Evolutionary conservation across 1,140 invertebrate species (phyloP).

Genomic region (Tyrophagus putrescentiae): DNA sequence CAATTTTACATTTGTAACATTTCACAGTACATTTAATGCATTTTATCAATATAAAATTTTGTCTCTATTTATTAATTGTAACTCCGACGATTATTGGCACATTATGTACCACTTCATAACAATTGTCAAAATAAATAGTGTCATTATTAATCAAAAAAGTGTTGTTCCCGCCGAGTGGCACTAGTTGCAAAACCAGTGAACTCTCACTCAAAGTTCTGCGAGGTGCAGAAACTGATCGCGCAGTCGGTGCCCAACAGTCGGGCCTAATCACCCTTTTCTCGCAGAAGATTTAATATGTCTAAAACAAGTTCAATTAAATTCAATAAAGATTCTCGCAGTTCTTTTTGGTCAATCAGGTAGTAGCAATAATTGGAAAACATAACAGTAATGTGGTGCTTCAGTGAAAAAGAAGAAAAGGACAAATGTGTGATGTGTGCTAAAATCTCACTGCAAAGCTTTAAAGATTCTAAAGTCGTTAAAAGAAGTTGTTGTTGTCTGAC

Average conservation of each 20-base stretch:
- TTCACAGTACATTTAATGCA: too few species aligned
- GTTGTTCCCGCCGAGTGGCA: too few species aligned
- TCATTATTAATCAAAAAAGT: too few species aligned
- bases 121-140: too few species aligned
- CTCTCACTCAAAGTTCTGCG: slow-evolving; percentile 46
- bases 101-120: too few species aligned
- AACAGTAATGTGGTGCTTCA: background rate
- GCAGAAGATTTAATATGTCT: slow-evolving; percentile 17
- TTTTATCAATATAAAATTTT: too few species aligned
- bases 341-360: background rate
- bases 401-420: background rate
- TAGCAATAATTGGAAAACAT: too few species aligned
- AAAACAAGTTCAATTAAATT: too few species aligned
- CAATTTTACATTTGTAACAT: too few species aligned
- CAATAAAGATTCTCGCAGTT: background rate
- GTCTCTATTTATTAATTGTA: too few species aligned
- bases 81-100: too few species aligned
- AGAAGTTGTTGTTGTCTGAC: background rate
- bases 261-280: slow-evolving; percentile 34
- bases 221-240: slow-evolving; percentile 44
- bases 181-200: too few species aligned
- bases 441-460: background rate
- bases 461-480: background rate
- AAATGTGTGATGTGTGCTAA: background rate
- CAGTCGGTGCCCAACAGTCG: slow-evolving; percentile 41